These are phyloP conservation scores for Brachyistius frenatus DNA, from an alignment of 2,113 vertebrate species.

Conservation along the genomic window DNA sequence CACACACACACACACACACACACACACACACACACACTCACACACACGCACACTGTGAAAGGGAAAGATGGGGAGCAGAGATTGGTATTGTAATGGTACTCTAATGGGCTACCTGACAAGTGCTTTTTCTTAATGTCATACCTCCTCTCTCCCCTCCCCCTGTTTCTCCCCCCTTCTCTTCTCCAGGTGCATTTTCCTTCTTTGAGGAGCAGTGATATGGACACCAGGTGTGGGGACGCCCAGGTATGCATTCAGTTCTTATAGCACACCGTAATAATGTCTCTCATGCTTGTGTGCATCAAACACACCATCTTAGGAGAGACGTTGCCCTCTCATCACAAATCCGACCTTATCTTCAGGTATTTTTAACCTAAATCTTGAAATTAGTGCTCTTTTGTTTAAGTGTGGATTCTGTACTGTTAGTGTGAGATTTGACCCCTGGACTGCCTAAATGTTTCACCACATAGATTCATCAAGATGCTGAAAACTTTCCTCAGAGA, in stretches of 20 bases:
- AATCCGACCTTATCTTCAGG: constrained; percentile 9
- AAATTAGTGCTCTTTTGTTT: too few relatives aligned
- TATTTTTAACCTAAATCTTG: neutral
- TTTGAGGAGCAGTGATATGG: constrained; percentile 77
- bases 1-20: constrained; percentile 51
- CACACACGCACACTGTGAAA: constrained; percentile 34
- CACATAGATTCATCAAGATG: too few relatives aligned
- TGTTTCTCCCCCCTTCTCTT: constrained; percentile 16
- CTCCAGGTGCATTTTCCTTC: constrained; percentile 66
- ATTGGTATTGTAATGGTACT: constrained; percentile 77
- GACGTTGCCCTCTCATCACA: neutral
- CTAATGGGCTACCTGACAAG: constrained; percentile 76
- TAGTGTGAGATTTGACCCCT: too few relatives aligned
- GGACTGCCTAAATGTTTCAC: too few relatives aligned
- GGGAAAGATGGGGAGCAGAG: constrained; percentile 66
- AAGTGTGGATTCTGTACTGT: too few relatives aligned
- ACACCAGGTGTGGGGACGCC: constrained; percentile 69
- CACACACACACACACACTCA: constrained; percentile 37
- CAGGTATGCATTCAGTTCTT: constrained; percentile 63
- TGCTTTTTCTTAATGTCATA: constrained; percentile 76
- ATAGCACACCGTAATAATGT: neutral
- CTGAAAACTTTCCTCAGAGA: too few relatives aligned
- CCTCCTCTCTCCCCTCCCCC: constrained; percentile 10
- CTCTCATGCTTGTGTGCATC: neutral
- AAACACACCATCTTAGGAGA: constrained; percentile 10